Evolutionary conservation across 1,140 invertebrate genomes (phyloP).

Genomic region (Doryteuthis pealeii): DNA sequence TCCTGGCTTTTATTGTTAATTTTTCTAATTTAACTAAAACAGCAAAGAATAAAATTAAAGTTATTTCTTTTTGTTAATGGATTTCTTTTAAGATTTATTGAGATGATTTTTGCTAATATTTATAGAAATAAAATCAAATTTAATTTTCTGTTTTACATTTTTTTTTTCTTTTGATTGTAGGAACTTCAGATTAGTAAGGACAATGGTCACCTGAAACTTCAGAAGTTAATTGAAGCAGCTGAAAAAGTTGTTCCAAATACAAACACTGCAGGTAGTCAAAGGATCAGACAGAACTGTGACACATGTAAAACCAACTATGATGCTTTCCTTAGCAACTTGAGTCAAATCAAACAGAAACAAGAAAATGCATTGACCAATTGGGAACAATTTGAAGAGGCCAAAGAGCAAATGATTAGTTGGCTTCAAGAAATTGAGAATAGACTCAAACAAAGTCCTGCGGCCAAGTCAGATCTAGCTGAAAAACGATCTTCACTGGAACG

Average conservation of each 20-base stretch:
- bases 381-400: slow-evolving; percentile 67
- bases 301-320: slow-evolving; percentile 48
- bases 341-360: slow-evolving; percentile 50
- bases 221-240: slow-evolving; percentile 45
- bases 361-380: slow-evolving; percentile 59
- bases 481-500: slow-evolving; percentile 88
- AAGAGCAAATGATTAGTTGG: slow-evolving; percentile 80
- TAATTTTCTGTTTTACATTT: too few species aligned
- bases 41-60: too few species aligned
- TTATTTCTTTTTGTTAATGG: too few species aligned
- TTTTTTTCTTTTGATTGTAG: slow-evolving; percentile 26
- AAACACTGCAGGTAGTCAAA: slow-evolving; percentile 44
- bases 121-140: too few species aligned
- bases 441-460: slow-evolving; percentile 66
- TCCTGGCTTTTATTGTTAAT: too few species aligned
- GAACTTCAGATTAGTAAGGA: slow-evolving; percentile 53
- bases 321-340: slow-evolving; percentile 49
- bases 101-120: too few species aligned
- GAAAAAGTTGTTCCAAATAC: slow-evolving; percentile 52
- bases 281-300: slow-evolving; percentile 48
- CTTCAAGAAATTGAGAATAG: slow-evolving; percentile 84
- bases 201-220: slow-evolving; percentile 47
- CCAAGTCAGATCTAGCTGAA: slow-evolving; percentile 81
- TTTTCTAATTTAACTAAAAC: too few species aligned
- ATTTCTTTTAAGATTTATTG: too few species aligned